Conservation (phyloP, 30 jellyfish, hydroid and myxozoan genomes). For the Aurelia aurita region DNA sequence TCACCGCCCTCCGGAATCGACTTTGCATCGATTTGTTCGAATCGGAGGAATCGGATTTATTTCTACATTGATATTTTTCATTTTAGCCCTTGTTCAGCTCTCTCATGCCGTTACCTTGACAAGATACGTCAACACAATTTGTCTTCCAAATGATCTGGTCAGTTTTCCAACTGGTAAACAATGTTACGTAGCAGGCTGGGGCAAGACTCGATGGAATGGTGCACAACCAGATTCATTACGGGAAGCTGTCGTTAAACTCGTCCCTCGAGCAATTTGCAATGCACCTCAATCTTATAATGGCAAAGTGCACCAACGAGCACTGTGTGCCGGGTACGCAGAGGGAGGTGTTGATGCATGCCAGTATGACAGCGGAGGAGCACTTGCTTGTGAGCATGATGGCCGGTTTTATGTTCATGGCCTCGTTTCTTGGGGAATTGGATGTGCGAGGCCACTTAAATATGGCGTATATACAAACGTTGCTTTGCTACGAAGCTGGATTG, state of each 20-base stretch:
- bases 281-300: conserved; percentile 74
- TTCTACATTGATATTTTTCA: too few relatives aligned
- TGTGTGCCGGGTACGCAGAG: conserved; percentile 92
- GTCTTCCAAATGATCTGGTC: conserved; percentile 72
- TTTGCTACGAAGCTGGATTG: conserved; percentile 67
- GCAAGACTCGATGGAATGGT: conserved; percentile 80
- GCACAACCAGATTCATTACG: conserved; percentile 70
- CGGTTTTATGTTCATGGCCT: conserved; percentile 84
- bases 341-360: conserved; percentile 97
- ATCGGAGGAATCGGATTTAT: too few relatives aligned
- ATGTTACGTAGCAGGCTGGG: conserved; percentile 96
- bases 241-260: conserved; percentile 78
- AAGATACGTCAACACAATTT: conserved; percentile 65
- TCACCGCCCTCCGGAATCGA: too few relatives aligned
- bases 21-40: too few relatives aligned
- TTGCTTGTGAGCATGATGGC: conserved; percentile 76
- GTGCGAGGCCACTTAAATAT: conserved; percentile 88
- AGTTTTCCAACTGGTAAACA: conserved; percentile 34
- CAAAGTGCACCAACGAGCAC: conserved; percentile 72
- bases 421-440: conserved; percentile 92
- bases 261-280: conserved; percentile 79
- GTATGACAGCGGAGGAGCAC: conserved; percentile 97
- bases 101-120: conserved; percentile 27
- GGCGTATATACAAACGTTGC: conserved; percentile 89
- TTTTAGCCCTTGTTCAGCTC: conserved; percentile 28